phyloP scores from a whole-genome alignment of 2,888 invertebrate genomes.

The Chymomyza amoena region DNA sequence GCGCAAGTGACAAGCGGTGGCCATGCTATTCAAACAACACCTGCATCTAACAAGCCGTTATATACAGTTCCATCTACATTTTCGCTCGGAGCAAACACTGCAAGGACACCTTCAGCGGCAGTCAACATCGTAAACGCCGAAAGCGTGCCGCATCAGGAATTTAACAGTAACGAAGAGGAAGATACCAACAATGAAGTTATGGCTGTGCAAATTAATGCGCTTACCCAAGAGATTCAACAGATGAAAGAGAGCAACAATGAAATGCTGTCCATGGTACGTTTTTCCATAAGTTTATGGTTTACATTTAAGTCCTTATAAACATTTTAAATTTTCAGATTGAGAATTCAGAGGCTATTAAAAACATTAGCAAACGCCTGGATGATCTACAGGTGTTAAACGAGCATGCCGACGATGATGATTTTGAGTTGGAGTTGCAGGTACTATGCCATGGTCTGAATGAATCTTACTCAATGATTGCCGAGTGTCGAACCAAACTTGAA shows the following conservation, averaged over 20 bases:
- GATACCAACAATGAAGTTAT: constrained; percentile 82
- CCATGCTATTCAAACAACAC: neutral
- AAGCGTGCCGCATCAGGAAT: neutral
- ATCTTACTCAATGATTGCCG: constrained; percentile 77
- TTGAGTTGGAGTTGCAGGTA: constrained; percentile 82
- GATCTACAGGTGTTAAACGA: constrained; percentile 82
- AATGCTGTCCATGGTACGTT: constrained; percentile 71
- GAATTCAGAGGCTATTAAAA: constrained; percentile 81
- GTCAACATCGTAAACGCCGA: constrained; percentile 4
- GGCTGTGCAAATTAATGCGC: constrained; percentile 82
- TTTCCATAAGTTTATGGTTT: neutral
- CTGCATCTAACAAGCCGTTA: constrained; percentile 59
- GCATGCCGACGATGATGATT: constrained; percentile 83
- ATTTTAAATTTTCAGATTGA: constrained; percentile 77
- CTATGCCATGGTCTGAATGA: constrained; percentile 80
- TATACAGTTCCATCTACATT: constrained; percentile 73
- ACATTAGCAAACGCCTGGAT: constrained; percentile 80
- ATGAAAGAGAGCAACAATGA: constrained; percentile 81
- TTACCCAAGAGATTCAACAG: constrained; percentile 84
- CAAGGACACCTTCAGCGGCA: constrained; percentile 6
- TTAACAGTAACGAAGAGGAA: constrained; percentile 52
- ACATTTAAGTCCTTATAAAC: neutral
- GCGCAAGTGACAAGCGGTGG: neutral
- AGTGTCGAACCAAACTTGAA: constrained; percentile 76
- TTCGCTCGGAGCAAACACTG: constrained; percentile 50